Evolutionary conservation across 2,113 vertebrate genomes (phyloP), one percentile per base, ranked within the genome.

Genomic region (Chunga burmeisteri): DNA sequence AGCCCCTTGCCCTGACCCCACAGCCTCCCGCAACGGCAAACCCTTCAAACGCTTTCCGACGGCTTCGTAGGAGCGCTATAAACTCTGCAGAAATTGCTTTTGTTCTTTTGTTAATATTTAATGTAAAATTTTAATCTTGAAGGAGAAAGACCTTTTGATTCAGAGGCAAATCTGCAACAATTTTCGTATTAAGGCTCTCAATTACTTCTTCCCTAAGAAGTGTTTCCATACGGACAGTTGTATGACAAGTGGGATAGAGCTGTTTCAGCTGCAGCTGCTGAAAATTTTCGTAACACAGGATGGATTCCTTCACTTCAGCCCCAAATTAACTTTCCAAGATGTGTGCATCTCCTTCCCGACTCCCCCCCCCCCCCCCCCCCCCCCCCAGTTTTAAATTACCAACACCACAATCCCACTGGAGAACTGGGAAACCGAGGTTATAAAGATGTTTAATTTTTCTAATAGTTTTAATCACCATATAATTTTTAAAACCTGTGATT

Each of bases 401-500:
- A 78, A 52, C 62, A 84, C 59, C 40, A 46, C 56, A 87, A 42
- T 84, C 65, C 70, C 65, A 56, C 38, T 38, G 44, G 75, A 87
- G 32, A 75, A 71, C 67, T 55, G 38, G n/a, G 59, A 91, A 94
- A 94, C 65, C 0, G 3, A 86, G 62, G 36, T 36, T 87, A 94
- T 59, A 87, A 92, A 95, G 95, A 95, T 85, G 70, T 91, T 95
- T 75, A 61, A 72, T 94, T 92, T 95, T 86, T 70, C 73, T 91
- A 92, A 92, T 95, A 89, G 73, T 91, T 97, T 95, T 91, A 97
- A 94, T 94, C 94, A 93, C 86, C 27, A 50, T 25, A 36, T 85
- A 61, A 79, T 94, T 96, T 95, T 72, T 52, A 86, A 93, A 65
- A 58, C 23, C 55, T 74, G 85, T 80, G 87, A 93, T 85, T 82